Percentiles rank a stretch among this genome's conserved stretches.
Evolutionary conservation across 2,888 invertebrate genomes (phyloP).

Genomic region (Carterocephalus palaemon): DNA sequence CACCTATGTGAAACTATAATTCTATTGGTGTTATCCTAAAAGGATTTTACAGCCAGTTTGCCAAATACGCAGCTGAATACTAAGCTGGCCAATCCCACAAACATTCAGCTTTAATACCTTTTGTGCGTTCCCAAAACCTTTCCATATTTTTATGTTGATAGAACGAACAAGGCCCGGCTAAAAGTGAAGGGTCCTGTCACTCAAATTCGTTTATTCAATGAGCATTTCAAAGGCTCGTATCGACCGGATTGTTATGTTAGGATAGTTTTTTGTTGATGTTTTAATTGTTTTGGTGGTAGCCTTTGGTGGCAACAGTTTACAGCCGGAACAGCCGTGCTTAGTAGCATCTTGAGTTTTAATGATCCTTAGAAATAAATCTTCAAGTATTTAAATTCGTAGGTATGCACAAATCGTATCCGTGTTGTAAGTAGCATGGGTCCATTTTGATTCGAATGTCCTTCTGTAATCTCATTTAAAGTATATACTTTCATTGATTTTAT

Average conservation of each 20-base stretch:
- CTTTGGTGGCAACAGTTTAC: not conserved
- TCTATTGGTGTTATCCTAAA: not conserved
- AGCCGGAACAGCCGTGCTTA: too few relatives aligned
- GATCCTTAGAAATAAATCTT: too few relatives aligned
- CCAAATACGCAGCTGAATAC: not conserved
- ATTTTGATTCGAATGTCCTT: too few relatives aligned
- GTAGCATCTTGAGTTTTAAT: too few relatives aligned
- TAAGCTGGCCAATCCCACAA: conserved; percentile 3
- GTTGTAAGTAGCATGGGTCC: too few relatives aligned
- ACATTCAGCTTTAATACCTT: conserved; percentile 10
- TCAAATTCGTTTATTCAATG: conserved; percentile 20
- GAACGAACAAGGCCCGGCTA: conserved; percentile 11
- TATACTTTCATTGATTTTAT: too few relatives aligned
- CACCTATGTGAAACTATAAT: not conserved
- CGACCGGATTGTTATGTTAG: conserved; percentile 16
- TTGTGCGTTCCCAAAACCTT: conserved; percentile 18
- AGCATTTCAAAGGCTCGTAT: conserved; percentile 19
- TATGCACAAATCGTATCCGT: too few relatives aligned
- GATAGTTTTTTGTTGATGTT: conserved; percentile 16
- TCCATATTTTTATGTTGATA: conserved; percentile 24
- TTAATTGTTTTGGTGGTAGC: conserved; percentile 6
- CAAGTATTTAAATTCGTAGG: too few relatives aligned
- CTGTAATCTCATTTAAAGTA: too few relatives aligned
- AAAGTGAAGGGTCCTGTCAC: conserved; percentile 25
- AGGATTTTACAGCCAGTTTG: too few relatives aligned